Evolutionary conservation across 2,113 vertebrate species (phyloP).

Genomic region (Microcebus tavaratra): DNA sequence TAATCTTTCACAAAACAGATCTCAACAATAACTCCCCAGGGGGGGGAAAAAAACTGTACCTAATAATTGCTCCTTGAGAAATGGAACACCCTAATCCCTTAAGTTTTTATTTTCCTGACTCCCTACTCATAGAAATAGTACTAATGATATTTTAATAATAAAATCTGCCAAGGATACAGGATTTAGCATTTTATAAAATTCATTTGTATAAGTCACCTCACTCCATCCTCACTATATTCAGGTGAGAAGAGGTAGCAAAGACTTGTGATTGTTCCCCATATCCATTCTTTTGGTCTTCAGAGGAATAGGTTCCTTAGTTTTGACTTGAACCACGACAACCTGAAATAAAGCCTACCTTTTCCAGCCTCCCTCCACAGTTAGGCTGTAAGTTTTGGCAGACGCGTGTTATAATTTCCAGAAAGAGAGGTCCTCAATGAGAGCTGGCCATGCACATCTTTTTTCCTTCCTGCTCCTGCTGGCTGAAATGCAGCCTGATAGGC

Average conservation of each 20-base stretch:
- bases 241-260: neutral
- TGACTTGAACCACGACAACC: neutral
- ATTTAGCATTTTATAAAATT: neutral
- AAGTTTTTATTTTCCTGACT: neutral
- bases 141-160: conserved; percentile 5
- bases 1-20: conserved; percentile 27
- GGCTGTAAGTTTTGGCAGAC: neutral
- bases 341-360: neutral
- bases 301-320: neutral
- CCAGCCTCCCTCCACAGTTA: too few species aligned
- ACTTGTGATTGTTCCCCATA: neutral
- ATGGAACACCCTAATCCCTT: neutral
- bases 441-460: neutral
- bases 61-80: neutral
- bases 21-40: neutral
- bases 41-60: neutral
- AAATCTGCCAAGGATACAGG: neutral
- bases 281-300: neutral
- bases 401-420: neutral
- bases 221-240: neutral
- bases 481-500: neutral
- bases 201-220: neutral
- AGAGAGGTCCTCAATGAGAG: neutral
- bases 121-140: neutral
- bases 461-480: neutral